Base-by-base conservation (phyloP, 2,113 vertebrate genomes). In the Chrysochloris asiatica region DNA sequence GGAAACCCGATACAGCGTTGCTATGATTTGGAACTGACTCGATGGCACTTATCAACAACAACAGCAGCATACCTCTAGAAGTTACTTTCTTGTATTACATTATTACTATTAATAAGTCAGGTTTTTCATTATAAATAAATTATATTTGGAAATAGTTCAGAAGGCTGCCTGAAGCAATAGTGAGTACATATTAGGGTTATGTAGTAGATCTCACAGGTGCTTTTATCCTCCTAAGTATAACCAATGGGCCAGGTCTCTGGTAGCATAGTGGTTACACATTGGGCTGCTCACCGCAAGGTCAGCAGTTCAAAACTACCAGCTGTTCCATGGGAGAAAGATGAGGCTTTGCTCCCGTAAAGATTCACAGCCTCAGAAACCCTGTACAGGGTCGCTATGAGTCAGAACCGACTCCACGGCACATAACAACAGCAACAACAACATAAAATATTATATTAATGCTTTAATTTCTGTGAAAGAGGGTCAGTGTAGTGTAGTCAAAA, bases 61-160 rank as follows among this genome's bases (percentile, higher is more conserved):
- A n/a, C n/a, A n/a, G n/a, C n/a, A n/a, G n/a, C n/a, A 50, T 50
- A 65, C 9, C 26, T 77, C 45, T 16, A 78, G 14, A 9, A 81
- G 48, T 85, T 83, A 71, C 19, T 80, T 91, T 87, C 54, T 90
- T 90, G 24, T 45, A 61, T 61, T 61, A 5, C 83, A 73, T 80
- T 45, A 43, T 77, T 86, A 6, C 78, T 94, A 61, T 0, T 30
- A 54, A 10, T 83, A 17, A 92, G 0, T 71, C 48, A 86, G 36
- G 89, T 41, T 85, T 89, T 94, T 89, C 72, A 94, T 76, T 85
- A 22, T 88, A 88, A 94, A 52, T 36, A 92, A 90, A 28, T 8
- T 90, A 52, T 86, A 56, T 88, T 92, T 50, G 50, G 56, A 91
- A 91, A 36, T 56, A 87, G 63, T 92, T 93, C 30, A 76, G 78